Conservation (phyloP, 2,113 vertebrate species). For the Anolis sagrei region DNA sequence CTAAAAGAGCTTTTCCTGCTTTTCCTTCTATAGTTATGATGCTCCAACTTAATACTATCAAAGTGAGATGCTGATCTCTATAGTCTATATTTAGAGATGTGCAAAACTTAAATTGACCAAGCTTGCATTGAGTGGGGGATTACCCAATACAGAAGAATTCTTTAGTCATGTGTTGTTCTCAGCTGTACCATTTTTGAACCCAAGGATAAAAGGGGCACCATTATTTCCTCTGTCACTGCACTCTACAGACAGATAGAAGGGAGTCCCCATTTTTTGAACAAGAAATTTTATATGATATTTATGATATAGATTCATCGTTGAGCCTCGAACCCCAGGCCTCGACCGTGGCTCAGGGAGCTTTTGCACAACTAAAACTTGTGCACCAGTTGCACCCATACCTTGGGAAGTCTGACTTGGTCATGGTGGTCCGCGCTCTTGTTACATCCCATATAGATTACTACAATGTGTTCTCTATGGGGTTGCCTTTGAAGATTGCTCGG, state of each 20-base stretch:
- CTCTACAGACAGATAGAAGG: not conserved
- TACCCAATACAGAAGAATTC: not conserved
- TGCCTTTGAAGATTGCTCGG: no score
- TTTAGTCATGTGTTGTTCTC: not conserved
- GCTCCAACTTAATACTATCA: constrained; percentile 18
- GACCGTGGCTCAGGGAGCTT: no score
- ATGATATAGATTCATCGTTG: no score
- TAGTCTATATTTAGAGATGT: constrained; percentile 1
- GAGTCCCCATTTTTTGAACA: not conserved
- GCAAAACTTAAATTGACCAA: not conserved
- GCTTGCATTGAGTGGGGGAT: not conserved
- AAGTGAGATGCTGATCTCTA: not conserved
- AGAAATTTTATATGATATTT: not conserved
- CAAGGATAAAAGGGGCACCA: not conserved
- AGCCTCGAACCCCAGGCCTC: no score
- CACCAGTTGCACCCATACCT: no score
- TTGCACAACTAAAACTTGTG: no score
- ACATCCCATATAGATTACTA: no score
- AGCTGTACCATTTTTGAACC: not conserved
- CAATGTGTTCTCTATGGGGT: no score
- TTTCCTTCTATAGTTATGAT: not conserved
- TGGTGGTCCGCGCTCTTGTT: no score
- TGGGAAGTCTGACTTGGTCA: no score
- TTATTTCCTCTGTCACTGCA: not conserved
- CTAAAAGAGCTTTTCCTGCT: constrained; percentile 43